Evolutionary conservation across 2,113 vertebrate species (phyloP).

Genomic region (Clupea harengus): DNA sequence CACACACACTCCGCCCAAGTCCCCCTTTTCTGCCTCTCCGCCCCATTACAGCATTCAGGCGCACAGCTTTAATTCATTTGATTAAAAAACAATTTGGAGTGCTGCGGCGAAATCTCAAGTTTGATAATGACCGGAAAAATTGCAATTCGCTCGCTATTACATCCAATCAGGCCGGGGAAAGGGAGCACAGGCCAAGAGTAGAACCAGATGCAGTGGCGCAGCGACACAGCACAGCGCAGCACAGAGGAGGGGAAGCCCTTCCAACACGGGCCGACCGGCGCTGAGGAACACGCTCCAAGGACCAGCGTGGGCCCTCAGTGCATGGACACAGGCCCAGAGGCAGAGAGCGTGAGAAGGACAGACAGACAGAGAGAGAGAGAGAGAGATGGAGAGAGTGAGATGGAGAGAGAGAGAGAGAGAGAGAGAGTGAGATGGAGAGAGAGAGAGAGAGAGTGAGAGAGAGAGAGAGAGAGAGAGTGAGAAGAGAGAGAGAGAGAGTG

Average conservation of each 20-base stretch:
- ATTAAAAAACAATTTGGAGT: slow-evolving; percentile 43
- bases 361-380: not conserved
- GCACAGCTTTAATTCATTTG: slow-evolving; percentile 45
- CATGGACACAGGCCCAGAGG: not conserved
- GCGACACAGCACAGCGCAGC: slow-evolving; percentile 5
- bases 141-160: slow-evolving; percentile 50
- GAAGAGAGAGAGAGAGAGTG: not conserved
- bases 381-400: not conserved
- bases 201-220: slow-evolving; percentile 46
- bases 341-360: slow-evolving; percentile 20
- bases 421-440: not conserved
- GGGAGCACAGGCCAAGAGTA: slow-evolving; percentile 30
- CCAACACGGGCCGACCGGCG: no score
- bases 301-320: not conserved
- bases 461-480: slow-evolving; percentile 34
- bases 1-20: not conserved
- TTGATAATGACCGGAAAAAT: slow-evolving; percentile 53
- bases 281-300: no score
- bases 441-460: not conserved
- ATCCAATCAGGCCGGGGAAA: slow-evolving; percentile 43
- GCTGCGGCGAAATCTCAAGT: slow-evolving; percentile 42
- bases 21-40: not conserved
- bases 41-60: not conserved
- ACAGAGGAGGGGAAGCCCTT: not conserved
- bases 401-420: not conserved